Conservation (phyloP, 2,888 invertebrate species). For the Globia sparganii region DNA sequence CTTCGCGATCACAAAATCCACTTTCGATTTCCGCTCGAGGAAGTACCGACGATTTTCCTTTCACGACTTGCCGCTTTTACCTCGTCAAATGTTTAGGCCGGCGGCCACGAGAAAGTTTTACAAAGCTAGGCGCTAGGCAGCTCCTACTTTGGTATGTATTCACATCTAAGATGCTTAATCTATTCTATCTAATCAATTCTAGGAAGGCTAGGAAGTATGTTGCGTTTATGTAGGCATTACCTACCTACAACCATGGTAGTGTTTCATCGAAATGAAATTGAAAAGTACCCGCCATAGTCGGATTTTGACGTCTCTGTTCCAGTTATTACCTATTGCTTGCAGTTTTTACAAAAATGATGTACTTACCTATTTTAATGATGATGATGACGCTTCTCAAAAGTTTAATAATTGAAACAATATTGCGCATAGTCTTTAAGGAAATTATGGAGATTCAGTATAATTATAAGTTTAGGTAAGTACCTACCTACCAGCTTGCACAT, state of each 20-base stretch:
- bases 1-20: conserved; percentile 80
- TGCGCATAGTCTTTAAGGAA: background rate
- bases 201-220: conserved; percentile 24
- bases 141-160: background rate
- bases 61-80: conserved; percentile 86
- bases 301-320: background rate
- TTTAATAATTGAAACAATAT: background rate
- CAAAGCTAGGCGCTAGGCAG: conserved; percentile 42
- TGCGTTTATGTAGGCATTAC: background rate
- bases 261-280: conserved; percentile 7
- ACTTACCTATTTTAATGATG: background rate
- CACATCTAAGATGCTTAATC: conserved; percentile 21
- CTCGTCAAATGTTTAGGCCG: conserved; percentile 68
- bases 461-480: background rate
- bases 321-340: background rate
- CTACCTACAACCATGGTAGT: background rate
- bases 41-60: conserved; percentile 87
- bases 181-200: conserved; percentile 41
- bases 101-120: conserved; percentile 76
- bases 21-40: conserved; percentile 90
- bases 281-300: background rate
- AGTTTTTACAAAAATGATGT: background rate
- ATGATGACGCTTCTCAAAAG: background rate
- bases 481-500: background rate
- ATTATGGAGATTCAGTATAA: background rate